Percentiles rank a stretch among this genome's conserved stretches.
phyloP scores from a whole-genome alignment of 2,113 vertebrate genomes.

The Myocastor coypus region DNA sequence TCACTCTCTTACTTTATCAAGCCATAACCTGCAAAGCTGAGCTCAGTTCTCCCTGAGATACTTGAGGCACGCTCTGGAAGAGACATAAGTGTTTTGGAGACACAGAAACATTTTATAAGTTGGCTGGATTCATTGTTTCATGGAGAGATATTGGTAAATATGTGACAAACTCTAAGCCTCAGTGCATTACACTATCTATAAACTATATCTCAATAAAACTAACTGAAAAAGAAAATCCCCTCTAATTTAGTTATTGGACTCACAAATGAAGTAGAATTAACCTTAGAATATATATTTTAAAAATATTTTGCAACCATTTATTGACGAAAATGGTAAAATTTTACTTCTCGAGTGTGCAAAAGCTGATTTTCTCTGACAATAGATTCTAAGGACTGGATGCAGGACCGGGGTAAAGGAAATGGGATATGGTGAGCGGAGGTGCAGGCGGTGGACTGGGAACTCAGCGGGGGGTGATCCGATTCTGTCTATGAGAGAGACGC shows the following conservation, averaged over 20 bases:
- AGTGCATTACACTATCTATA: background rate
- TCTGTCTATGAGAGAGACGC: slow-evolving; percentile 18
- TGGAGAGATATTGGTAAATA: background rate
- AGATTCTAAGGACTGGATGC: slow-evolving; percentile 16
- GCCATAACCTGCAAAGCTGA: too few relatives aligned
- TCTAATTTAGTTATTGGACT: background rate
- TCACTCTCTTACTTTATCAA: background rate
- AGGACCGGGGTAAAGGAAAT: slow-evolving; percentile 20
- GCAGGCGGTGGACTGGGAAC: slow-evolving; percentile 49
- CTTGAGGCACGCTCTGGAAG: background rate
- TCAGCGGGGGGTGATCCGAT: slow-evolving; percentile 51
- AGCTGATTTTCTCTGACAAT: slow-evolving; percentile 36
- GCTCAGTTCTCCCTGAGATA: background rate
- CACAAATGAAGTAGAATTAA: background rate
- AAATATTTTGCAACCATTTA: background rate
- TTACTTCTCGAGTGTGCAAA: background rate
- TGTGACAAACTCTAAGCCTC: background rate
- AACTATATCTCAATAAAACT: background rate
- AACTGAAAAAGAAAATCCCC: background rate
- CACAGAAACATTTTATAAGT: background rate
- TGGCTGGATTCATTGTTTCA: background rate
- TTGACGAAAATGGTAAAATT: slow-evolving; percentile 24
- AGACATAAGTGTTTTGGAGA: background rate
- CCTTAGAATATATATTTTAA: background rate
- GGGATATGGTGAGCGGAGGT: background rate